phyloP scores from a whole-genome alignment of 2,888 invertebrate genomes.

The Heteromyza rotundicornis region DNA sequence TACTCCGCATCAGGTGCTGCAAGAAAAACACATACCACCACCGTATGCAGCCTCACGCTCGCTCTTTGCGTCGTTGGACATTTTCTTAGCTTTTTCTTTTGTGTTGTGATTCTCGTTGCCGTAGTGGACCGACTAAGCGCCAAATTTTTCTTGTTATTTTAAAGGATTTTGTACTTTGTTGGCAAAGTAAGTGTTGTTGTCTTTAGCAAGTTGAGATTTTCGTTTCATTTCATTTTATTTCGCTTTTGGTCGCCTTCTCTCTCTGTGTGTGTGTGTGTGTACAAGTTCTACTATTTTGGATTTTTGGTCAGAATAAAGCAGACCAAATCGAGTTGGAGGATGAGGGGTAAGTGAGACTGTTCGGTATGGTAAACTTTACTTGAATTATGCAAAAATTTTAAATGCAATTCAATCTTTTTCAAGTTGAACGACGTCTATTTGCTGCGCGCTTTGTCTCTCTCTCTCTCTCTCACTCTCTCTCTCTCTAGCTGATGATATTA shows the following conservation, averaged over 20 bases:
- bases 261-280: too few relatives aligned
- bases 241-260: too few relatives aligned
- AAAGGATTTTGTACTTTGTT: slow-evolving; percentile 59
- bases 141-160: slow-evolving; percentile 57
- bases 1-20: slow-evolving; percentile 1
- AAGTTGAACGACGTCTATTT: slow-evolving; percentile 1
- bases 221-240: too few relatives aligned
- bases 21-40: not conserved
- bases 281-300: too few relatives aligned
- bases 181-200: slow-evolving; percentile 42
- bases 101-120: not conserved
- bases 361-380: slow-evolving; percentile 17
- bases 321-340: too few relatives aligned
- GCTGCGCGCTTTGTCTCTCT: not conserved
- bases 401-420: slow-evolving; percentile 55
- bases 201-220: not conserved
- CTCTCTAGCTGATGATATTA: slow-evolving; percentile 9
- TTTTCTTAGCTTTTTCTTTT: too few relatives aligned
- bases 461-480: not conserved
- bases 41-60: not conserved
- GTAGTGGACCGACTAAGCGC: slow-evolving; percentile 30
- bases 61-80: too few relatives aligned
- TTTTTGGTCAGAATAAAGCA: too few relatives aligned
- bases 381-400: slow-evolving; percentile 50
- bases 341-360: not conserved